These are phyloP conservation scores for Oasisia sp. DNA, from an alignment of 2,888 invertebrate species.

Conservation along the genomic window DNA sequence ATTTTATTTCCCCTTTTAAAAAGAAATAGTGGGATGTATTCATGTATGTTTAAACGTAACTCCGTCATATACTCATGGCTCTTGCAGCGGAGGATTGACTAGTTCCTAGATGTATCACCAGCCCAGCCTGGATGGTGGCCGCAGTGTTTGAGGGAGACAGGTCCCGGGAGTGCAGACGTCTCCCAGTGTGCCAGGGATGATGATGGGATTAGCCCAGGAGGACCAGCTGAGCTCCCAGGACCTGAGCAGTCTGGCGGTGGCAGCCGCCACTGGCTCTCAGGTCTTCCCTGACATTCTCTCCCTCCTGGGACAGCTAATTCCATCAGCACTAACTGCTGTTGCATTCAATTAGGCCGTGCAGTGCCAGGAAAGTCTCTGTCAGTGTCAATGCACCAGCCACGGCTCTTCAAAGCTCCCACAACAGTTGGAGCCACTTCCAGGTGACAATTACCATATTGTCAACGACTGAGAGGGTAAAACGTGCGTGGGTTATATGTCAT, in stretches of 20 bases:
- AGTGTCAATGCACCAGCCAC: background rate
- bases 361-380: background rate
- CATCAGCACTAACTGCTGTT: constrained; percentile 13
- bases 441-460: background rate
- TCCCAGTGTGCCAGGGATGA: background rate
- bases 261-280: background rate
- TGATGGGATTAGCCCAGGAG: background rate
- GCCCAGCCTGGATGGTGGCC: background rate
- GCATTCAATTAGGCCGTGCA: constrained; percentile 3
- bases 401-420: background rate
- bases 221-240: background rate
- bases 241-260: background rate
- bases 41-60: too few relatives aligned
- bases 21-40: too few relatives aligned
- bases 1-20: too few relatives aligned
- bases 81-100: background rate
- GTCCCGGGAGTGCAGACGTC: background rate
- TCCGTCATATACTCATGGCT: too few relatives aligned
- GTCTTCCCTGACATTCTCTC: background rate
- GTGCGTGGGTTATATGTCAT: background rate
- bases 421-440: background rate
- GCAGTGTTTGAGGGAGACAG: background rate
- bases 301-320: constrained; percentile 1
- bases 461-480: background rate
- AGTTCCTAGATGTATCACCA: background rate